Base-by-base conservation (phyloP, 2,797 vertebrate species). In the Chrosomus eos region DNA sequence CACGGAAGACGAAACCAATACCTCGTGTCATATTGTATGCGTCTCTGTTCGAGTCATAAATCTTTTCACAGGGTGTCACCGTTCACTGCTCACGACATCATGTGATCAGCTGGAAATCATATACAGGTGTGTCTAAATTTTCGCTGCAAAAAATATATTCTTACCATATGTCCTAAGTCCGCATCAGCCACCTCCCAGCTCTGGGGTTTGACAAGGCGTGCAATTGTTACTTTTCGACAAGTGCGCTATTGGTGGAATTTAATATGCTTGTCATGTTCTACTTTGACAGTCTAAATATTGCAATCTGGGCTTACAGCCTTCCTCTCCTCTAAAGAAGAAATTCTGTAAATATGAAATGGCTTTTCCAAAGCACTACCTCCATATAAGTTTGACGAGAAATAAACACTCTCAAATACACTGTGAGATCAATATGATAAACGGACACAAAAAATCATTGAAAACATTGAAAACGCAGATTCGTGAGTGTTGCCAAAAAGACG, bases 281-380 rank as follows among this genome's bases (percentile, higher is more conserved):
- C 89, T 90, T 90, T 92, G 91, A 91, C 91, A 93, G 91, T 92
- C 89, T 91, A 95, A 95, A 95, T 93, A 94, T 92, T 92, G 90
- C 92, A 92, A 93, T 83, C 76, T 91, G 85, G 91, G 90, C 92
- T 93, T 92, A 93, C 78, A 90, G 84, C 88, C 80, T 83, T 81
- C 72, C 60, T 77, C 81, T 83, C 51, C 16, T 33, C 31, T 71
- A 71, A 78, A 88, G 45, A 77, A 83, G 79, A 86, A 91, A 88
- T 89, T 90, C 87, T 90, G 82, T 92, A 92, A 94, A 94, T 92
- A 92, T 62, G 76, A 80, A 87, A 81, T 71, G 84, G 53, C 84
- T 93, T 92, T 93, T 64, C 90, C 87, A 79, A 91, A 80, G 85
- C 86, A 91, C 93, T 93, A 90, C 89, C 91, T 92, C 90, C 88